Evolutionary conservation across 2,113 vertebrate genomes (phyloP), one percentile per base, ranked within the genome.

Genomic region (Pitta sordida): DNA sequence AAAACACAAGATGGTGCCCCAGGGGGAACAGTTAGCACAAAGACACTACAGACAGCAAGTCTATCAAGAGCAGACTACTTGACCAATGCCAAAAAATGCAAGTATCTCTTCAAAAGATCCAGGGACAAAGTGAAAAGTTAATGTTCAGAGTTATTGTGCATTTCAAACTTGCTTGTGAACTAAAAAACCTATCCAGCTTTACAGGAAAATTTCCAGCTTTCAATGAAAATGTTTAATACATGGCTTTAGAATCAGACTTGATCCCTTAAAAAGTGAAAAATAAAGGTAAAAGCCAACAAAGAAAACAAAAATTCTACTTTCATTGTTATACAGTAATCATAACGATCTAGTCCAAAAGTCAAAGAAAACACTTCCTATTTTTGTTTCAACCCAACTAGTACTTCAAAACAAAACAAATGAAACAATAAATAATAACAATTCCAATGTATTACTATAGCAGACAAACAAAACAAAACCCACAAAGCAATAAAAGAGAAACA

Each of bases 1-100:
- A 92, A 96, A 95, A 78, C 56, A 56, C 15, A 86, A 71, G 91
- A 91, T 56, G 86, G 76, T 95, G 96, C 96, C 97, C 74, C 67
- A 58, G 91, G 96, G 94, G 86, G 10, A 94, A 89, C 59, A 43
- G 44, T 88, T 41, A 80, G 79, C 88, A 97, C 96, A 97, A 97
- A 97, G 97, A 91, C 91, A 68, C 83, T 79, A 95, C 77, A 96
- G 93, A 97, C 2, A 0, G 84, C 62, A 22, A 78, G 70, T 84
- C 93, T 94, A 62, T 59, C 82, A 74, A 95, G 94, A 93, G 52
- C 69, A 95, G 93, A 80, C 83, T 70, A 19, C 46, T 94, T 90
- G 94, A 94, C 76, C 90, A 79, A 90, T 74, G 87, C 83, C 83
- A 95, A 95, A 93, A 95, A 86, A 78, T 1, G 36, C 34, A 85